A percentile compares a stretch with the other conserved stretches of the same genome.
Evolutionary conservation across 1,140 invertebrate genomes (phyloP).

Genomic region (Stegodyphus mimosarum): DNA sequence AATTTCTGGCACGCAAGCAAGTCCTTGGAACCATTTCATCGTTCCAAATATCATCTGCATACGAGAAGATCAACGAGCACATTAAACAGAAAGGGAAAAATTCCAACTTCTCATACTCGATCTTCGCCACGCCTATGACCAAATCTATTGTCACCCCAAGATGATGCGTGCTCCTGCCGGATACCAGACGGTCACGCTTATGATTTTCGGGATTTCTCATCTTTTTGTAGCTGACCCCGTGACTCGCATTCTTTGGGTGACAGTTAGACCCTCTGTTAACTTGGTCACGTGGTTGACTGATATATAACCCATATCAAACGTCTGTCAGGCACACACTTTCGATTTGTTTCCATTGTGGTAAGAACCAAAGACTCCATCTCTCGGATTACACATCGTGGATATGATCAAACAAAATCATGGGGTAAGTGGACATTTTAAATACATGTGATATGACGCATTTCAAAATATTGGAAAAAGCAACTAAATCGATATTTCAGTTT

Average conservation of each 20-base stretch:
- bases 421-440: conserved; percentile 8
- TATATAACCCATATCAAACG: conserved; percentile 20
- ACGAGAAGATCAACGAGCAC: background rate
- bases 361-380: conserved; percentile 3
- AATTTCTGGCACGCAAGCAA: conserved; percentile 37
- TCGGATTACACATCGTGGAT: conserved; percentile 46
- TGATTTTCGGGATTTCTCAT: conserved; percentile 26
- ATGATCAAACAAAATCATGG: conserved; percentile 34
- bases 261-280: background rate
- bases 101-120: background rate
- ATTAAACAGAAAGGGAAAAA: background rate
- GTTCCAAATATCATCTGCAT: conserved; percentile 29
- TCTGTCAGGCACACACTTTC: conserved; percentile 16
- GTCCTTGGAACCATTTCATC: conserved; percentile 39
- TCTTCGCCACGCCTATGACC: background rate
- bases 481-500: background rate
- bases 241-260: conserved; percentile 35
- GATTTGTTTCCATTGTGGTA: conserved; percentile 12
- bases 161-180: conserved; percentile 35
- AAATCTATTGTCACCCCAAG: conserved; percentile 1
- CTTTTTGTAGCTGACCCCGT: conserved; percentile 39
- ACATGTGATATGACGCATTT: background rate
- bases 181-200: conserved; percentile 43
- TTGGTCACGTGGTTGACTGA: conserved; percentile 45
- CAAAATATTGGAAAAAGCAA: too few relatives aligned